Evolutionary conservation across 2,888 invertebrate species (phyloP).

Genomic region (Chironomus riparius): DNA sequence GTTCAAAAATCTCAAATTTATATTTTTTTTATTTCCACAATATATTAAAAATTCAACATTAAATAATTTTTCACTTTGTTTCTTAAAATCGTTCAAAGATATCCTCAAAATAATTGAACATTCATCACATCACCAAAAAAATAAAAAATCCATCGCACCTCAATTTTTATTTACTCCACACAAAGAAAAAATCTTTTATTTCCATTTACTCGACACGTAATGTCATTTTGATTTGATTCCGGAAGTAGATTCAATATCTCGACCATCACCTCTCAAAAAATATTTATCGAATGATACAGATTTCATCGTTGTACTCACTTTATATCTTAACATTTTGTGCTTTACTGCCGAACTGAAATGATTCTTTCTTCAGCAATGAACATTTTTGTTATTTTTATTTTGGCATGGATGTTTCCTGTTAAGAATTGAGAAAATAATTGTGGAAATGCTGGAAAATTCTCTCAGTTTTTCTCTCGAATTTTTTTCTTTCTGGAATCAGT

Average conservation of each 20-base stretch:
- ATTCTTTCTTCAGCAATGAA: not conserved
- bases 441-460: not conserved
- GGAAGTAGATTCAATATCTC: not conserved
- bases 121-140: no score
- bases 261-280: constrained; percentile 6
- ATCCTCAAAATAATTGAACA: no score
- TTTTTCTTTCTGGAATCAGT: not conserved
- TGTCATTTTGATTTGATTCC: not conserved
- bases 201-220: not conserved
- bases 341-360: not conserved
- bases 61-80: no score
- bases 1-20: no score
- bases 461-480: not conserved
- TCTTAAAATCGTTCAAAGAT: no score
- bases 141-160: not conserved
- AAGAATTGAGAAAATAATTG: not conserved
- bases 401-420: not conserved
- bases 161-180: not conserved
- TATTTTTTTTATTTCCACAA: no score
- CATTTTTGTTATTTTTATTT: no score
- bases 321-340: not conserved
- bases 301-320: not conserved
- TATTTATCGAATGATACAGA: constrained; percentile 1
- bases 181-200: not conserved
- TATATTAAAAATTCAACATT: no score